Evolutionary conservation across 2,797 vertebrate genomes (phyloP).

Genomic region (Poliocrania exsul): DNA sequence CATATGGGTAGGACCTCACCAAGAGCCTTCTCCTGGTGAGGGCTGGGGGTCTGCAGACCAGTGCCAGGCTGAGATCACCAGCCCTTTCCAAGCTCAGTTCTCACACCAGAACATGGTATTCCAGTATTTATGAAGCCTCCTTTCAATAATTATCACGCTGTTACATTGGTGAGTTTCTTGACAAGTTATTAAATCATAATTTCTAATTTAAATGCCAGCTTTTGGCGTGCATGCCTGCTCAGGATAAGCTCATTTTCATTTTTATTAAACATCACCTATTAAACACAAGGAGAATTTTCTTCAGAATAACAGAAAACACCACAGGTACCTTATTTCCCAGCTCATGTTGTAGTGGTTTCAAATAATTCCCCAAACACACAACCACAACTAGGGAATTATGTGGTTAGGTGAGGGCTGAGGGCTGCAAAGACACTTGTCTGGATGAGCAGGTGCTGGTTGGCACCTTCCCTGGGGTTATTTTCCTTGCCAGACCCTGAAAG

Average conservation of each 20-base stretch:
- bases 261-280: slow-evolving; percentile 71
- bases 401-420: background rate
- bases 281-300: slow-evolving; percentile 61
- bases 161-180: slow-evolving; percentile 56
- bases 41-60: background rate
- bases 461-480: background rate
- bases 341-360: background rate
- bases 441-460: background rate
- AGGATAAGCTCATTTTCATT: slow-evolving; percentile 71
- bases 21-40: background rate
- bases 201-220: slow-evolving; percentile 73
- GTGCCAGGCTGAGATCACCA: fast-evolving
- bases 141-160: slow-evolving; percentile 58
- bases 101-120: background rate
- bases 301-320: slow-evolving; percentile 45
- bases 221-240: slow-evolving; percentile 62
- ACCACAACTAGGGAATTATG: background rate
- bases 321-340: slow-evolving; percentile 49
- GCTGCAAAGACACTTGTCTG: background rate
- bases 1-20: background rate
- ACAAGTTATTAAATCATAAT: slow-evolving; percentile 74
- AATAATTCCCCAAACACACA: background rate
- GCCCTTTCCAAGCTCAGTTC: background rate
- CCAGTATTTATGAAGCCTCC: slow-evolving; percentile 25
- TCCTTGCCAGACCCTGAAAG: background rate